Percentiles rank a stretch among this genome's conserved stretches.
These are phyloP conservation scores for Isaurus tuberculatus DNA, from an alignment of 92 coral and sea anemone species.

Conservation along the genomic window DNA sequence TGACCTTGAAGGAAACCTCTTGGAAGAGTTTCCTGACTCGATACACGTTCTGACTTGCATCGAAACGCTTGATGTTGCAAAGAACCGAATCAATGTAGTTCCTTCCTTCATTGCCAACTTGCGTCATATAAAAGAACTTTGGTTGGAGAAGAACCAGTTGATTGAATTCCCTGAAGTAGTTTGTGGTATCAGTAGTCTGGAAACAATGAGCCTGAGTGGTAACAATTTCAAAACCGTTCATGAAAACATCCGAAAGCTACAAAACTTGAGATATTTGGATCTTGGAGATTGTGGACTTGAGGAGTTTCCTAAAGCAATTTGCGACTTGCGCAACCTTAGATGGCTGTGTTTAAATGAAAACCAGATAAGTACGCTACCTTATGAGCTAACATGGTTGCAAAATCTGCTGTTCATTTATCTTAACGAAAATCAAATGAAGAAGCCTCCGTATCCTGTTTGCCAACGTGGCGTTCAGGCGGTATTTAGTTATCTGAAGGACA, in stretches of 20 bases:
- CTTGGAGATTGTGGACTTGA: constrained; percentile 53
- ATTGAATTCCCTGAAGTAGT: constrained; percentile 46
- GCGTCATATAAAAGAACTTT: constrained; percentile 39
- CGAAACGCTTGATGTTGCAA: constrained; percentile 51
- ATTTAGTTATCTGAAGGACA: constrained; percentile 49
- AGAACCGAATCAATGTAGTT: constrained; percentile 42
- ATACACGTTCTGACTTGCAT: constrained; percentile 45
- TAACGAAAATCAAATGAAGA: constrained; percentile 38
- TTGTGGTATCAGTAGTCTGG: constrained; percentile 44
- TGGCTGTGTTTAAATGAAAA: constrained; percentile 61
- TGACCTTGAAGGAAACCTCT: constrained; percentile 53
- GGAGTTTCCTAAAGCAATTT: constrained; percentile 42
- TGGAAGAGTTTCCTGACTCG: constrained; percentile 27
- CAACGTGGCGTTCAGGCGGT: constrained; percentile 62
- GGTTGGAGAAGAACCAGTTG: constrained; percentile 57
- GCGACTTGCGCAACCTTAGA: constrained; percentile 17
- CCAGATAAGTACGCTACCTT: constrained; percentile 49
- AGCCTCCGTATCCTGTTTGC: constrained; percentile 52
- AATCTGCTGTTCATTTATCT: constrained; percentile 48
- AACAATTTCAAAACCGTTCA: constrained; percentile 47
- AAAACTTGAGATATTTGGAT: constrained; percentile 48
- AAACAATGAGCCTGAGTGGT: constrained; percentile 48
- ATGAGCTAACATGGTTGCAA: constrained; percentile 25
- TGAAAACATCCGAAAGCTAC: constrained; percentile 23
- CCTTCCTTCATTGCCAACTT: constrained; percentile 32